Conservation (phyloP, 2,888 invertebrate genomes). For the Lasioglossum figueresi region DNA sequence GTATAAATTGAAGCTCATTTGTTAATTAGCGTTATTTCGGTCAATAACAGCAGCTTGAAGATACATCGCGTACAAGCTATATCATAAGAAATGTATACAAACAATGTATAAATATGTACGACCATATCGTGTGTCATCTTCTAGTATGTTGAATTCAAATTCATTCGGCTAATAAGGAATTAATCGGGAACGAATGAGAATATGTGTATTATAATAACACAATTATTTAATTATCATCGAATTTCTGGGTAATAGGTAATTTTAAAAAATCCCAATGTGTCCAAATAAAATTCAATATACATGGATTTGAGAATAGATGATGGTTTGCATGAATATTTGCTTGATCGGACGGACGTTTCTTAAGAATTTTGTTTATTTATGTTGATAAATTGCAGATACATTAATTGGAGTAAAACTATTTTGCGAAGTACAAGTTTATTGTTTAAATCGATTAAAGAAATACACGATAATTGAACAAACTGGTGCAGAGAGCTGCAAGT, state of each 20-base stretch:
- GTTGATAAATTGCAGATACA: background rate
- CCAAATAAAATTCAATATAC: background rate
- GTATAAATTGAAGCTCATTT: background rate
- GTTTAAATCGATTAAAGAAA: background rate
- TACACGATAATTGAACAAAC: no score
- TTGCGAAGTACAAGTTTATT: background rate
- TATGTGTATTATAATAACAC: background rate
- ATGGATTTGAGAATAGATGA: no score
- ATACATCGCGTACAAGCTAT: background rate
- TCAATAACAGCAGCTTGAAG: background rate
- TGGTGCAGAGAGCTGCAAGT: background rate
- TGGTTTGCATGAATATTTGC: background rate
- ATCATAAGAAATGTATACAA: slow-evolving; percentile 55
- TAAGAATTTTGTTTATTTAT: background rate
- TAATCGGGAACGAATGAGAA: background rate
- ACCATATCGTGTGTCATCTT: background rate
- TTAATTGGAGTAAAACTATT: background rate
- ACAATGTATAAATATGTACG: slow-evolving; percentile 17
- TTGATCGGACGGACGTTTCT: background rate
- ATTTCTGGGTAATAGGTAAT: background rate
- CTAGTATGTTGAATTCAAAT: slow-evolving; percentile 35
- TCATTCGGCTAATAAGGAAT: background rate
- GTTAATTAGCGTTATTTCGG: slow-evolving; percentile 13
- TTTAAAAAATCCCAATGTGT: background rate
- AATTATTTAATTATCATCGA: background rate